Base-by-base conservation (phyloP, 2,113 vertebrate species). In the Casuarius casuarius region DNA sequence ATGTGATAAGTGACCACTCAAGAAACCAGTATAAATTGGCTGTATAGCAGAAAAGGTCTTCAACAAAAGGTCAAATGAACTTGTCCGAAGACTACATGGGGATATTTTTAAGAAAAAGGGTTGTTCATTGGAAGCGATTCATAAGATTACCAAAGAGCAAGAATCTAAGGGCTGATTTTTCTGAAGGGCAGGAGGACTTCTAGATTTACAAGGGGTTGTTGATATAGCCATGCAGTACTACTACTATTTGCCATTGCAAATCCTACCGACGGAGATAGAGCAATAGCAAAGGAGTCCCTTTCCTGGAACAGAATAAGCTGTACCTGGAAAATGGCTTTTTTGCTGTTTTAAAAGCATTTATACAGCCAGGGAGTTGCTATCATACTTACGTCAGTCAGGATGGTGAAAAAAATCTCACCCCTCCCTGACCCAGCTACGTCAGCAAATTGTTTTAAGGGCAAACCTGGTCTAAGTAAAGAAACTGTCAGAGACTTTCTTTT, bases 391-490 rank as follows among this genome's bases (percentile, higher is more conserved):
- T 80, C 85, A 94, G 28, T 77, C 49, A 91, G 9, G 9, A 83
- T 6, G 28, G 21, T 85, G 46, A 80, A 94, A 93, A 56, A 90
- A 14, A 95, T 73, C 63, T 96, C 87, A 91, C 78, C 59, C 31
- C 22, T 85, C 7, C 23, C 22, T 33, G 91, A 23, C 22, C 25
- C 33, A 66, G 48, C 62, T 85, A 76, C 66, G 63, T 94, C 93
- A 96, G 93, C 92, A 86, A 62, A 81, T 74, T 77, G 33, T 83
- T 96, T 96, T 85, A 96, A 94, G 87, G 62, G 10, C 63, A 92
- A 85, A 65, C 22, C 61, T 3, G 9, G 9, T 62, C 78, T 87
- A 96, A 85, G 54, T 52, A 84, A 95, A 89, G 81, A 90, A 91
- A 71, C 12, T 48, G 10, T 51, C 56, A 67, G 4, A 81, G 12